Evolutionary conservation across 1,140 invertebrate species (phyloP), one percentile per base, ranked within the genome.

Genomic region (Mylabris phalerata): DNA sequence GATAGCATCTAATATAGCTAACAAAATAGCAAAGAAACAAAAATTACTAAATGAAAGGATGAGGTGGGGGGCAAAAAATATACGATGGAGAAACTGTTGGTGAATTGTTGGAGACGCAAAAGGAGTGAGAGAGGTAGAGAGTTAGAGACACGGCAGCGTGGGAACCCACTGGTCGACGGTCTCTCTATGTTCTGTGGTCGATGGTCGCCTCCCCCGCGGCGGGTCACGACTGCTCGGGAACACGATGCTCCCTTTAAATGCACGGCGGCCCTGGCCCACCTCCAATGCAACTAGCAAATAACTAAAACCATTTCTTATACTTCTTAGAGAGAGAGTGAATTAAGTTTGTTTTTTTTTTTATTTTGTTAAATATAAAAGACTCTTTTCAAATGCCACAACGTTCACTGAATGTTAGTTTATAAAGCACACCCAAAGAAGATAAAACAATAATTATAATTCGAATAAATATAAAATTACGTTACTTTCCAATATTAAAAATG

Each of bases 201-300:
- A 54, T 59, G 60, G 67, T 66, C 66, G 66, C 62, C 63, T 69
- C 66, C 64, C 67, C 69, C 69, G 65, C 66, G 65, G 65, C 65
- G 45, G 61, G 66, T 70, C 68, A 70, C 68, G 68, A 70, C 57
- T 67, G 62, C 58, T 56, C 64, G 67, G 62, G 62, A 64, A 69
- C 67, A 66, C 67, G 41, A 42, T 67, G 66, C 66, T 67, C 66
- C 66, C 64, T 67, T 67, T 67, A 65, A 67, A 67, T 67, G 59
- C 56, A 63, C 58, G 58, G 49, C 51, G 58, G 51, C 51, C 51
- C 51, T 54, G 51, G 51, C 51, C 51, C 42, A 54, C 51, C 51
- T 54, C 51, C 51, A 45, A 54, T 54, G 51, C 42, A 46, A 46
- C 42, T 45, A 54, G 51, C 7, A 32, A 32, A 32, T 4, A 32